phyloP scores from a whole-genome alignment of 2,797 vertebrate genomes.

The Knipowitschia caucasica region DNA sequence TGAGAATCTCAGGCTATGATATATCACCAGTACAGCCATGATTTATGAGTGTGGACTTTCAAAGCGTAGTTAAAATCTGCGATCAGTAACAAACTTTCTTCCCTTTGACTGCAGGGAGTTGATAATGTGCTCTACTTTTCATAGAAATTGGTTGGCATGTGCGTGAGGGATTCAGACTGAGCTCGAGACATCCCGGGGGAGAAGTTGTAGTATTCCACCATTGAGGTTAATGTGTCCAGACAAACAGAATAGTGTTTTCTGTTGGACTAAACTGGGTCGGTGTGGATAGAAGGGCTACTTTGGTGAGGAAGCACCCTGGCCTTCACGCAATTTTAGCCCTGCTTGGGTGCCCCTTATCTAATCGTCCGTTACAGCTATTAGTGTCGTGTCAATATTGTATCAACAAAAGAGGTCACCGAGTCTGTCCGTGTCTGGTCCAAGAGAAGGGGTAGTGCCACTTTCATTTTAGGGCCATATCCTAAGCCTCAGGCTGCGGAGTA shows the following conservation, averaged over 20 bases:
- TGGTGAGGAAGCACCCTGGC: conserved; percentile 26
- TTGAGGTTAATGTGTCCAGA: conserved; percentile 65
- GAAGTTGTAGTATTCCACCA: conserved; percentile 49
- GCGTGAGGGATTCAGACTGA: conserved; percentile 24
- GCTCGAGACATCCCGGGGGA: conserved; percentile 41
- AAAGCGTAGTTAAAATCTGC: conserved; percentile 7
- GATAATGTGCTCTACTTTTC: conserved; percentile 24
- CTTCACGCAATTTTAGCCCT: conserved; percentile 54
- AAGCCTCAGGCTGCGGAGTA: conserved; percentile 18
- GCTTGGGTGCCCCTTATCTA: conserved; percentile 49
- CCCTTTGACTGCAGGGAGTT: conserved; percentile 19
- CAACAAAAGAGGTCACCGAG: conserved; percentile 55
- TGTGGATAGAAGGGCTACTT: conserved; percentile 27
- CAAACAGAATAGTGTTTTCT: conserved; percentile 62
- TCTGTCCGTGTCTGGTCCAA: conserved; percentile 38
- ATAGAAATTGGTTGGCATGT: conserved; percentile 20
- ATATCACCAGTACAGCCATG: conserved; percentile 22
- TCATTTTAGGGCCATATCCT: conserved; percentile 33
- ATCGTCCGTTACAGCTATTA: conserved; percentile 54
- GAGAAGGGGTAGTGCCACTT: conserved; percentile 29
- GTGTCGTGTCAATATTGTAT: conserved; percentile 68
- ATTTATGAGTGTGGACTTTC: conserved; percentile 22
- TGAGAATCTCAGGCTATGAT: conserved; percentile 20
- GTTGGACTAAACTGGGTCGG: conserved; percentile 62
- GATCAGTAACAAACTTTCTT: conserved; percentile 20